A percentile compares a stretch with the other conserved stretches of the same genome.
Conservation (phyloP, 2,888 invertebrate species). For the Cactoblastis cactorum region DNA sequence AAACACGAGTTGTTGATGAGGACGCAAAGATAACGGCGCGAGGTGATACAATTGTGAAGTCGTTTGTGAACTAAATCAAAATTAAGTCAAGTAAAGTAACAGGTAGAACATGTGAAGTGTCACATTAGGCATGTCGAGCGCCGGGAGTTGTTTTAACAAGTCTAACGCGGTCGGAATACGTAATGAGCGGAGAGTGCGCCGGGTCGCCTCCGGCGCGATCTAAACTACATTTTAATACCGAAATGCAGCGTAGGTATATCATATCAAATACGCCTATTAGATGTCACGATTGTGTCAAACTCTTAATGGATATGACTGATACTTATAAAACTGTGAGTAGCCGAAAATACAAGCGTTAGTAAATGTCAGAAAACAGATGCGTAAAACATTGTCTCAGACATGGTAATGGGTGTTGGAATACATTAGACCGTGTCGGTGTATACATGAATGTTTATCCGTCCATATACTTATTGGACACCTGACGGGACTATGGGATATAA, state of each 20-base stretch:
- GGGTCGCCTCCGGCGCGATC: conserved; percentile 48
- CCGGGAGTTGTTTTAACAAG: conserved; percentile 61
- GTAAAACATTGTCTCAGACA: conserved; percentile 23
- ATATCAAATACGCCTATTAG: conserved; percentile 19
- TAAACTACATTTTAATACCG: conserved; percentile 53
- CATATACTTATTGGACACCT: conserved; percentile 65
- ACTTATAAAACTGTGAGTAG: neutral
- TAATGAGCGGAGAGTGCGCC: conserved; percentile 51
- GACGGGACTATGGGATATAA: conserved; percentile 53
- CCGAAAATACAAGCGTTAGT: neutral
- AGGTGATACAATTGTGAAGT: conserved; percentile 2
- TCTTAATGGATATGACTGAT: neutral
- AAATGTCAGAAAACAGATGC: conserved; percentile 4
- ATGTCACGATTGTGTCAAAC: conserved; percentile 22
- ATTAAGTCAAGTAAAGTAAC: conserved; percentile 35
- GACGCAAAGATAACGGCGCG: conserved; percentile 27
- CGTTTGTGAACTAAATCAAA: conserved; percentile 34
- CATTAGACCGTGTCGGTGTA: conserved; percentile 36
- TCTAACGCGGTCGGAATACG: conserved; percentile 54
- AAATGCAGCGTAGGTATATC: conserved; percentile 27
- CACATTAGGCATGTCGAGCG: conserved; percentile 47
- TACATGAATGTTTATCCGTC: conserved; percentile 53
- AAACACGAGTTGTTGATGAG: neutral
- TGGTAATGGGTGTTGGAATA: conserved; percentile 36
- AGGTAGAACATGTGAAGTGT: conserved; percentile 30